Evolutionary conservation across 2,797 vertebrate species (phyloP).

Genomic region (Syngnathus rostellatus): DNA sequence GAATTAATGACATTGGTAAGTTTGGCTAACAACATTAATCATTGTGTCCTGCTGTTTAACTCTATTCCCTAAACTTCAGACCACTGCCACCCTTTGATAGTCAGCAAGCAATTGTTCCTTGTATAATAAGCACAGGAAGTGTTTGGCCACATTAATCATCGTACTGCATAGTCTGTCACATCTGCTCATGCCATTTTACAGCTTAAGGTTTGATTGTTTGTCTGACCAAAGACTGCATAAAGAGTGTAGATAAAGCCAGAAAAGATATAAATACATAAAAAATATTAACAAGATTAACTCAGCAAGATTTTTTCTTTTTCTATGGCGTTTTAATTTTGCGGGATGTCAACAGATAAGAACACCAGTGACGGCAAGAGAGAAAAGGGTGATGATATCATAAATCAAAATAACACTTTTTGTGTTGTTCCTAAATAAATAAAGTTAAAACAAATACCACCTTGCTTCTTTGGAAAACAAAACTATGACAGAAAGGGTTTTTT

Average conservation of each 20-base stretch:
- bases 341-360: no score
- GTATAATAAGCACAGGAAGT: background rate
- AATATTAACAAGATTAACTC: no score
- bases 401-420: no score
- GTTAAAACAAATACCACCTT: no score
- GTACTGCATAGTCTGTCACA: background rate
- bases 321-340: background rate
- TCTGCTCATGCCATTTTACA: background rate
- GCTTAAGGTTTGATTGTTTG: background rate
- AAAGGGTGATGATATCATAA: no score
- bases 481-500: no score
- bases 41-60: background rate
- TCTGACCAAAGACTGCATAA: background rate
- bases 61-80: background rate
- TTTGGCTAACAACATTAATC: background rate
- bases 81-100: constrained; percentile 1
- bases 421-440: no score
- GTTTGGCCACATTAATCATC: constrained; percentile 4
- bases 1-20: constrained; percentile 1
- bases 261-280: background rate
- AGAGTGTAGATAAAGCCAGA: background rate
- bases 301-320: background rate
- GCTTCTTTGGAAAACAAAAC: no score
- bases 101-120: constrained; percentile 5
- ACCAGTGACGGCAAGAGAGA: no score